Percentiles rank a stretch among this genome's conserved stretches.
Evolutionary conservation across 2,797 vertebrate species (phyloP).

Genomic region (Varecia variegata): DNA sequence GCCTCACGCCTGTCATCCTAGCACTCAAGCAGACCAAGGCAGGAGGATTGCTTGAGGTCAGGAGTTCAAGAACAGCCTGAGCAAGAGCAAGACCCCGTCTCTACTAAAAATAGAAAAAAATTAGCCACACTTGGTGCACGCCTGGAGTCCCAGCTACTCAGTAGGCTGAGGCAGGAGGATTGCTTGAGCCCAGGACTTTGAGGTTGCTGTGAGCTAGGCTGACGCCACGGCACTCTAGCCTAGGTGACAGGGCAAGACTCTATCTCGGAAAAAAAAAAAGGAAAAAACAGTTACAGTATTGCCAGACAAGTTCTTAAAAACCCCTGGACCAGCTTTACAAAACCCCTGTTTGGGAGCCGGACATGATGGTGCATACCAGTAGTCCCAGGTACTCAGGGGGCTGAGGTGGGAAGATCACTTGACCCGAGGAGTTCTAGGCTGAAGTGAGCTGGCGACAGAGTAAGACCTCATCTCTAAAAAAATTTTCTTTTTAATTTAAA

Average conservation of each 20-base stretch:
- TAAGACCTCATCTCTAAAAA: not conserved
- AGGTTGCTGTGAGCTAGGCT: too few species aligned
- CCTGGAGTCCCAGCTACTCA: too few species aligned
- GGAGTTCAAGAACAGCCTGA: too few species aligned
- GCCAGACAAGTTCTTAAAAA: not conserved
- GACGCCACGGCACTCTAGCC: too few species aligned
- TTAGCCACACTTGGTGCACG: fast-evolving
- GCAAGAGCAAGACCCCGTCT: too few species aligned
- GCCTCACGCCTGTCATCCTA: too few species aligned
- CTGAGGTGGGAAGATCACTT: not conserved
- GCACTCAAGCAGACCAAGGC: too few species aligned
- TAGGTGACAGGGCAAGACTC: too few species aligned
- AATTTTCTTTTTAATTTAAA: not conserved
- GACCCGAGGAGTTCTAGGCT: not conserved
- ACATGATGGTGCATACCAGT: not conserved
- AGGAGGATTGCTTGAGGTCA: too few species aligned
- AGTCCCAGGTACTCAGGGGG: not conserved
- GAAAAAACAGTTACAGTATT: not conserved
- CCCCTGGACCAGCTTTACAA: not conserved
- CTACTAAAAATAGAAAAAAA: too few species aligned
- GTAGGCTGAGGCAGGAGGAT: too few species aligned
- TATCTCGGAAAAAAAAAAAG: not conserved
- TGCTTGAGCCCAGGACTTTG: too few species aligned
- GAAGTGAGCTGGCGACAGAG: not conserved
- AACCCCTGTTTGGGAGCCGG: not conserved